Percentiles rank a stretch among this genome's conserved stretches.
Conservation (phyloP, 2,888 invertebrate species). For the Anoplius nigerrimus region DNA sequence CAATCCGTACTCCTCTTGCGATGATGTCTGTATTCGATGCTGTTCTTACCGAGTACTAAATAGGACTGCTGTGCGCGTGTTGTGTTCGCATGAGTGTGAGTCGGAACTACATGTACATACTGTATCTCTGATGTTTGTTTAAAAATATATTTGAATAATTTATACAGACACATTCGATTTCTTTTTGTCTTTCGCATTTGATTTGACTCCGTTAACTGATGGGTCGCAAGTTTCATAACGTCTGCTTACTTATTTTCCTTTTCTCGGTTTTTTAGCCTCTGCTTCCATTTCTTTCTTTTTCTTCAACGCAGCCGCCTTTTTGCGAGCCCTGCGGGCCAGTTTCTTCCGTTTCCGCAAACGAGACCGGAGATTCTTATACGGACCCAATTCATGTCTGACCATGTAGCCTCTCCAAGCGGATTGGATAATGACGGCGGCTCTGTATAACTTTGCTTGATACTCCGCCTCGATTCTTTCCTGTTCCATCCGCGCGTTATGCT, state of each 20-base stretch:
- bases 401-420: conserved; percentile 64
- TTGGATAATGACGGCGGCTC: conserved; percentile 63
- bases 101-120: conserved; percentile 70
- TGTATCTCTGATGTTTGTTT: conserved; percentile 71
- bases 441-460: conserved; percentile 49
- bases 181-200: not conserved
- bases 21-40: conserved; percentile 35
- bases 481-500: conserved; percentile 39
- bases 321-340: conserved; percentile 15
- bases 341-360: conserved; percentile 45
- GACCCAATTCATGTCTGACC: conserved; percentile 63
- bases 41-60: conserved; percentile 26
- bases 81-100: conserved; percentile 64
- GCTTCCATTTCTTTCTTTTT: conserved; percentile 4
- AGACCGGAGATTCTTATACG: conserved; percentile 48
- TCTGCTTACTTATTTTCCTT: not conserved
- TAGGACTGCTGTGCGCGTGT: conserved; percentile 57
- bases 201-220: too few relatives aligned
- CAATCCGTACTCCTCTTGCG: too few relatives aligned
- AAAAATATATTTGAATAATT: conserved; percentile 74
- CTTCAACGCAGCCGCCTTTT: conserved; percentile 12
- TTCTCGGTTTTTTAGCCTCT: not conserved
- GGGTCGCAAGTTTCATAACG: not conserved
- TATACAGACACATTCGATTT: conserved; percentile 58
- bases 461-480: conserved; percentile 45